Evolutionary conservation across 2,888 invertebrate species (phyloP), one percentile per base, ranked within the genome.

Genomic region (Leucania comma): DNA sequence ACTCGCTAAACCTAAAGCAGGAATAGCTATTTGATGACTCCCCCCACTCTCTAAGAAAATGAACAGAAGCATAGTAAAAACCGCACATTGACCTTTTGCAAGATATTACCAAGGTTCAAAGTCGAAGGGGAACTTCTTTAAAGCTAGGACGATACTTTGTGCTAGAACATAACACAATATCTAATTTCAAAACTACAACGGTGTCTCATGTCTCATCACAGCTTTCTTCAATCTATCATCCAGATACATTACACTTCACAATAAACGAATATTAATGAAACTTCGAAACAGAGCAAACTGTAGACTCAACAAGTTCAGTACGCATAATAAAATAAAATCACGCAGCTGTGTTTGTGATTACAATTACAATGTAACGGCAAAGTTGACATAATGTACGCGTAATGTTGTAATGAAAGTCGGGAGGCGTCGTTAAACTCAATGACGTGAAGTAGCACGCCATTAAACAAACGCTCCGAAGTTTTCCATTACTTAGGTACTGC

Each of bases 401-500:
- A 83, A 80, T 82, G 78, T 82, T 79, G 75, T 93, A 93, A 93
- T 91, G 89, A 91, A 90, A 91, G 75, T 90, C 88, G 76, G 80
- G 73, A 72, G 78, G 79, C 82, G 85, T 86, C 91, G 90, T 95
- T 92, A 94, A 94, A 93, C 60, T 88, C 91, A 93, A 93, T 91
- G 93, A 88, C 84, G 89, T 87, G 91, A 82, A 89, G 86, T 86
- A 86, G 86, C 86, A 86, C 86, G 83, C 86, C 86, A 88, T 89
- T 87, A 76, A 84, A 82, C 81, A 79, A 65, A 86, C 83, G 86
- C 84, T 86, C 68, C 78, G 88, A 90, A 89, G 84, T 91, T 91
- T 91, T 91, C 90, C 91, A 90, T 90, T 88, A 84, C 80, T 84
- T 78, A 60, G 42, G 42, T 5, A 42, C 71, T 38, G 48, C 79